Evolutionary conservation across 2,888 invertebrate genomes (phyloP), one percentile per base, ranked within the genome.

Genomic region (Drosophila mimetica): DNA sequence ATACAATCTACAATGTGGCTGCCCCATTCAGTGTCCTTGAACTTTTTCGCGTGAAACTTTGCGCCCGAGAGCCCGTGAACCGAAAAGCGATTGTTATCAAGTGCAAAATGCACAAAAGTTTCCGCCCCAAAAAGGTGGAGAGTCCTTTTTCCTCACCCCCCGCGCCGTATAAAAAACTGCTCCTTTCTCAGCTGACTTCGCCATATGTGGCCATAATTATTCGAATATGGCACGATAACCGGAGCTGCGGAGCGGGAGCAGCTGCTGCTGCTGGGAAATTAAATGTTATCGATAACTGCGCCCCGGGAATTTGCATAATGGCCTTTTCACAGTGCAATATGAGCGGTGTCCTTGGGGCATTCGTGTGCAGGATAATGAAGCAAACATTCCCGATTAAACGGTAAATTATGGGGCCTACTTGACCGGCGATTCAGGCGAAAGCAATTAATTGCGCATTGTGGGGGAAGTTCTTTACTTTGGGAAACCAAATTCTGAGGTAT

Each of bases 201-300:
- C 64, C 81, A 79, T 79, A 84, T 82, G 84, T 81, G 81, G 79
- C 59, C 65, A 73, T 82, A 84, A 82, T 84, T 81, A 82, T 84
- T 76, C 77, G 84, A 79, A 84, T 72, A 79, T 79, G 81, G 72
- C 79, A 77, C 74, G 84, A 74, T 74, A 66, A 63, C 44, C n/a
- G 47, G 16, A 25, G 2, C 25, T 25, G 25, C 7, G 50, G 34
- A 58, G 54, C 65, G 46, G 52, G 20, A 41, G 54, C 71, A 52
- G 34, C 41, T 53, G 64, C 39, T 53, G 64, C 39, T 47, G 46
- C 53, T 58, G 44, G 36, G 37, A 50, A 47, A 70, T 44, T 70
- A 75, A 78, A 76, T 73, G 66, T 20, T 70, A 61, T 73, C 77
- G 78, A 81, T 79, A 79, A 71, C 58, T 34, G 20, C 58, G 48